Evolutionary conservation across 2,113 vertebrate species (phyloP).

Genomic region (Lepus europaeus): DNA sequence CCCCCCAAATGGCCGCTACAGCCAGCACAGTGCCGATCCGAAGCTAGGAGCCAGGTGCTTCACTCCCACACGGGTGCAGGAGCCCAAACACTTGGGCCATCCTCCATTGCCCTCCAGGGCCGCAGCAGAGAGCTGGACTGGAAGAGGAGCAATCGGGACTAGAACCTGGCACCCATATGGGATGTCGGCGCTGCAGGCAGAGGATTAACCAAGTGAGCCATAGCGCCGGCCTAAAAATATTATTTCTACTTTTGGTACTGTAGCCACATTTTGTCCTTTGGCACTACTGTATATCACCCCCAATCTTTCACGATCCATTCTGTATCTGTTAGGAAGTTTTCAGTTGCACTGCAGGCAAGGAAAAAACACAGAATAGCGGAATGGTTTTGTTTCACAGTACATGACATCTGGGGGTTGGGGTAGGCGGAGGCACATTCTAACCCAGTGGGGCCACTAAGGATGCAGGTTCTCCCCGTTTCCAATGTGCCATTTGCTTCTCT

Average conservation of each 20-base stretch:
- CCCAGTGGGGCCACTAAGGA: neutral
- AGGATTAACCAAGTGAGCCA: no score
- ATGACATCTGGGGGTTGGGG: neutral
- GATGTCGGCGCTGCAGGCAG: no score
- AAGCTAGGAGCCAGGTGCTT: no score
- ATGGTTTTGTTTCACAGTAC: neutral
- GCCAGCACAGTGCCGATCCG: no score
- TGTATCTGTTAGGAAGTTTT: neutral
- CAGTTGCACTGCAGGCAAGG: neutral
- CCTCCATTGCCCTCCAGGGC: no score
- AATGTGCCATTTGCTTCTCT: neutral
- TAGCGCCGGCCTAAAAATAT: neutral
- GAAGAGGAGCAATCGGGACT: no score
- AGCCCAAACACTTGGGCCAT: no score
- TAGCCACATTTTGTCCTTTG: neutral
- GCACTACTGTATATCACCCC: neutral
- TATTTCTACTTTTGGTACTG: neutral
- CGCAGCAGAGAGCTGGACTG: no score
- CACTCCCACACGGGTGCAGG: no score
- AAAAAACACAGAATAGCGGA: neutral
- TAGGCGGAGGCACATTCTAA: neutral
- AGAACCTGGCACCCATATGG: no score
- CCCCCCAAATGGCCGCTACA: no score
- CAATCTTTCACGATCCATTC: neutral
- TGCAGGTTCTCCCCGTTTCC: neutral